A percentile compares a stretch with the other conserved stretches of the same genome.
Evolutionary conservation across 2,113 vertebrate genomes (phyloP).

Genomic region (Neodontobutis hainanensis): DNA sequence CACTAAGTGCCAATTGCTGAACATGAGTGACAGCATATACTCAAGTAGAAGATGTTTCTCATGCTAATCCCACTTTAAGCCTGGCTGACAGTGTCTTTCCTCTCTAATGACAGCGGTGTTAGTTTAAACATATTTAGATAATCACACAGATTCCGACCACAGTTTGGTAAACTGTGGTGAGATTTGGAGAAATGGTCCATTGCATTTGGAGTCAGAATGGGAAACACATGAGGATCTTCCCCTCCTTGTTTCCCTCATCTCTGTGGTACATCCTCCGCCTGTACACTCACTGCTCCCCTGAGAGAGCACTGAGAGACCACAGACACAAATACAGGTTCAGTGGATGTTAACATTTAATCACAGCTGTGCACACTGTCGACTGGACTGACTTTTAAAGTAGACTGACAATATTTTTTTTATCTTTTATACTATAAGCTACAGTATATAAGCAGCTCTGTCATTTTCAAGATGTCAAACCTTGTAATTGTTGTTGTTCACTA

Average conservation of each 20-base stretch:
- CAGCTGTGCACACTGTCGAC: too few relatives aligned
- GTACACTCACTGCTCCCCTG: neutral
- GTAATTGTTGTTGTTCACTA: too few relatives aligned
- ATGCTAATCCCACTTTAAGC: conserved; percentile 3
- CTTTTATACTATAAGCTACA: too few relatives aligned
- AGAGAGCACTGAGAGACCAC: neutral
- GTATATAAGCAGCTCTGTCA: too few relatives aligned
- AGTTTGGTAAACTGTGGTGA: conserved; percentile 69
- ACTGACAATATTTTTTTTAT: too few relatives aligned
- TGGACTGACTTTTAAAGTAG: too few relatives aligned
- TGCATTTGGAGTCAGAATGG: conserved; percentile 66
- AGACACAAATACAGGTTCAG: too few relatives aligned
- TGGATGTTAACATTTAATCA: too few relatives aligned
- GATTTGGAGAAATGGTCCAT: conserved; percentile 56
- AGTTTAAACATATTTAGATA: conserved; percentile 60
- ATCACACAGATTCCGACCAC: conserved; percentile 57
- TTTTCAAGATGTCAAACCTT: too few relatives aligned
- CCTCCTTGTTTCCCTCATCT: conserved; percentile 54
- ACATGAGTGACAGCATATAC: neutral
- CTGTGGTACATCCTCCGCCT: conserved; percentile 9
- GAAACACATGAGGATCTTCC: conserved; percentile 67
- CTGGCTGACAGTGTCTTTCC: conserved; percentile 15
- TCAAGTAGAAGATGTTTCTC: neutral
- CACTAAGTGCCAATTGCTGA: neutral
- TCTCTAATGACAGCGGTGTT: conserved; percentile 19